phyloP scores from a whole-genome alignment of 1,140 invertebrate genomes.

The Drosophila sulfurigaster region DNA sequence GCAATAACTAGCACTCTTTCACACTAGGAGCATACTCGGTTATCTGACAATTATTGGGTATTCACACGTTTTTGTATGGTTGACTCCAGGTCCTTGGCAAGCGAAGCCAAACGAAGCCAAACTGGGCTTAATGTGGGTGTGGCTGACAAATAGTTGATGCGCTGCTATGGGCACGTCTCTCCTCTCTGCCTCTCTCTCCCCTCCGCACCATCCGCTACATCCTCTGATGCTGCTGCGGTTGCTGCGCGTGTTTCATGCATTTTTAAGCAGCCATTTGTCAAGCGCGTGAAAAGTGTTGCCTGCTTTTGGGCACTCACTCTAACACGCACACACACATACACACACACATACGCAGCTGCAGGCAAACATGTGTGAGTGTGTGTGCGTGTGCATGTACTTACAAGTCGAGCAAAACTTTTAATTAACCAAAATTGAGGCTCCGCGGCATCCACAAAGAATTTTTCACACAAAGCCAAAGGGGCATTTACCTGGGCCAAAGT shows the following conservation, averaged over 20 bases:
- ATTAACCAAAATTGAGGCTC: slow-evolving; percentile 70
- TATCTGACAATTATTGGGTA: neutral
- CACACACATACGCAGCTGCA: slow-evolving; percentile 16
- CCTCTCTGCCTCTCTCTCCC: neutral
- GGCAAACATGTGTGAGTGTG: neutral
- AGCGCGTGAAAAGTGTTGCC: slow-evolving; percentile 62
- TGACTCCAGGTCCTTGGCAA: too few relatives aligned
- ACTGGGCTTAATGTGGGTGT: neutral
- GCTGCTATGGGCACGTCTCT: neutral
- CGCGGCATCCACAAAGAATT: slow-evolving; percentile 44
- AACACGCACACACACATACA: neutral
- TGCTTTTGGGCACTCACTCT: slow-evolving; percentile 26
- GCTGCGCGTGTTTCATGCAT: slow-evolving; percentile 62
- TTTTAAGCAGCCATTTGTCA: slow-evolving; percentile 76
- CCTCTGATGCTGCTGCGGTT: slow-evolving; percentile 1
- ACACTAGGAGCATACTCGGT: too few relatives aligned
- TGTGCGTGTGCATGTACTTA: slow-evolving; percentile 11
- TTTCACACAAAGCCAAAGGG: slow-evolving; percentile 41
- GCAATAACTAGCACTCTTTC: too few relatives aligned
- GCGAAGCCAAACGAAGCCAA: neutral
- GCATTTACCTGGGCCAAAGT: slow-evolving; percentile 31
- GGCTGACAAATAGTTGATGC: slow-evolving; percentile 55
- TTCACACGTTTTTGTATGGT: neutral
- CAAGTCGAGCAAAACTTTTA: slow-evolving; percentile 59
- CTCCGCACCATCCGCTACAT: neutral